phyloP scores from a whole-genome alignment of 2,113 vertebrate species.

The Xenus cinereus region DNA sequence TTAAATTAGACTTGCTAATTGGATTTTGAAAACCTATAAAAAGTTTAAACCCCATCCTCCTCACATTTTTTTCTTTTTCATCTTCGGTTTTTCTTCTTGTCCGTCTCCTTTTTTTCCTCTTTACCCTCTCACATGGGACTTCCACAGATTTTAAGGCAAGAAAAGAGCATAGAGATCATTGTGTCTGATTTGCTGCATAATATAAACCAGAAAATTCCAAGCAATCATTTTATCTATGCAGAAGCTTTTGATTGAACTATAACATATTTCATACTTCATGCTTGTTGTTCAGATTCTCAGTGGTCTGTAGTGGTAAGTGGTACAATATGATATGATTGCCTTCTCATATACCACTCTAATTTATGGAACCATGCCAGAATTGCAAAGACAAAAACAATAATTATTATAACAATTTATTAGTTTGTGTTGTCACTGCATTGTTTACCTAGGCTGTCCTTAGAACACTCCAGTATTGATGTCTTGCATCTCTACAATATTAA shows the following conservation, averaged over 20 bases:
- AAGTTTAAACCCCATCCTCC: not conserved
- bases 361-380: not conserved
- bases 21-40: not conserved
- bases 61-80: not conserved
- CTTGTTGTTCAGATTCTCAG: not conserved
- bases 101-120: not conserved
- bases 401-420: not conserved
- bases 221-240: not conserved
- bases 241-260: not conserved
- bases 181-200: not conserved
- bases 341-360: not conserved
- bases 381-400: not conserved
- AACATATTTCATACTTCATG: not conserved
- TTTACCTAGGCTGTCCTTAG: not conserved
- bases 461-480: not conserved
- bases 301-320: not conserved
- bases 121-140: not conserved
- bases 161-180: not conserved
- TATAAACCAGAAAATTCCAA: not conserved
- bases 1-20: not conserved
- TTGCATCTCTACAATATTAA: not conserved
- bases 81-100: not conserved
- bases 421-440: not conserved
- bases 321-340: not conserved
- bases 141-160: not conserved